A percentile compares a stretch with the other conserved stretches of the same genome.
These are phyloP conservation scores for Leiothrix lutea DNA, from an alignment of 2,113 vertebrate species.

Conservation along the genomic window DNA sequence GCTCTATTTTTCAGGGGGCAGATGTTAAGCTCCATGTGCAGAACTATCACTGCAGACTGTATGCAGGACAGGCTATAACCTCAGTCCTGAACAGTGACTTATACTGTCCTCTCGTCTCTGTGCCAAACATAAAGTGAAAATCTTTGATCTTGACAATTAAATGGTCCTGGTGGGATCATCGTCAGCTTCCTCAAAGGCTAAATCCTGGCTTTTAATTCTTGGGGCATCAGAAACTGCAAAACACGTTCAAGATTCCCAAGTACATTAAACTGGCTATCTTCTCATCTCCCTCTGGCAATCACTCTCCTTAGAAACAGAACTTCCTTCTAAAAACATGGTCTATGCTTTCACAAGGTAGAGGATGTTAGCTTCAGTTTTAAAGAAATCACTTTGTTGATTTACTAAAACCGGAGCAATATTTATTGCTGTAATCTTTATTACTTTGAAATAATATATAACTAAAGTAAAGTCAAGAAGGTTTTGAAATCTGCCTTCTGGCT, in stretches of 20 bases:
- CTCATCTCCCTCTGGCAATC: background rate
- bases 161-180: background rate
- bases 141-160: background rate
- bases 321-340: background rate
- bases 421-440: constrained; percentile 25
- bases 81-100: background rate
- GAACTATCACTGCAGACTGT: background rate
- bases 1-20: background rate
- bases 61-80: background rate
- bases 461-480: constrained; percentile 88
- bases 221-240: background rate
- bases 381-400: background rate
- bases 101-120: background rate
- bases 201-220: background rate
- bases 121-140: background rate
- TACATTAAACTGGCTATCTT: background rate
- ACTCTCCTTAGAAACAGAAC: background rate
- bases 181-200: background rate
- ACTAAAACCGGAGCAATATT: background rate
- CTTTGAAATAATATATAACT: background rate
- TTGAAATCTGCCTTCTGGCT: constrained; percentile 82
- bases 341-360: background rate
- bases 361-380: background rate
- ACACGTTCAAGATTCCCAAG: background rate
- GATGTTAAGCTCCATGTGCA: background rate